These are phyloP conservation scores for Autographa gamma DNA, from an alignment of 2,888 invertebrate species.

Conservation along the genomic window DNA sequence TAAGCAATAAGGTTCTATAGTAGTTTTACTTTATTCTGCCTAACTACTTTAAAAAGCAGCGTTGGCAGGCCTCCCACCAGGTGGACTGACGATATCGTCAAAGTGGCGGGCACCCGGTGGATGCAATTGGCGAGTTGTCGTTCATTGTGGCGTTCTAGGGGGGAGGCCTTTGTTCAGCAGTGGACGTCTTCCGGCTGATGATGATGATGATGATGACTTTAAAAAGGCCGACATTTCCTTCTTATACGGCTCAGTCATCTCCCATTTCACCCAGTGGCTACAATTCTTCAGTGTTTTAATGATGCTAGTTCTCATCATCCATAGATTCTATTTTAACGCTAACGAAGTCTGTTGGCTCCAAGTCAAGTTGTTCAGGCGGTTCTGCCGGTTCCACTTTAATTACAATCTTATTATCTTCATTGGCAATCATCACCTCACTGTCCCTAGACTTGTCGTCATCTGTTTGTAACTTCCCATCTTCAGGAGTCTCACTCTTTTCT, in stretches of 20 bases:
- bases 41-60: too few species aligned
- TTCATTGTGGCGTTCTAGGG: too few species aligned
- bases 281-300: not conserved
- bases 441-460: slow-evolving; percentile 37
- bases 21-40: too few species aligned
- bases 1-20: too few species aligned
- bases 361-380: slow-evolving; percentile 60
- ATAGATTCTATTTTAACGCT: slow-evolving; percentile 83
- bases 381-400: slow-evolving; percentile 53
- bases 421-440: slow-evolving; percentile 35
- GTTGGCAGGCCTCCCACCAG: too few species aligned
- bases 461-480: slow-evolving; percentile 21
- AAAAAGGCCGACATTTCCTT: too few species aligned
- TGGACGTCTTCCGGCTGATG: too few species aligned
- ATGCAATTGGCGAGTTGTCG: too few species aligned
- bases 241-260: not conserved
- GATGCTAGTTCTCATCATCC: slow-evolving; percentile 59
- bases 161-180: too few species aligned
- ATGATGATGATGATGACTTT: too few species aligned
- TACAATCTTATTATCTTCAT: slow-evolving; percentile 21
- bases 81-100: too few species aligned
- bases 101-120: too few species aligned
- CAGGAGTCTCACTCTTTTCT: slow-evolving; percentile 13
- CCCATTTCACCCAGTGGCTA: not conserved
- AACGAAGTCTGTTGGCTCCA: slow-evolving; percentile 84